phyloP scores from a whole-genome alignment of 2,797 vertebrate genomes.

The Crossoptilon crossoptilon region DNA sequence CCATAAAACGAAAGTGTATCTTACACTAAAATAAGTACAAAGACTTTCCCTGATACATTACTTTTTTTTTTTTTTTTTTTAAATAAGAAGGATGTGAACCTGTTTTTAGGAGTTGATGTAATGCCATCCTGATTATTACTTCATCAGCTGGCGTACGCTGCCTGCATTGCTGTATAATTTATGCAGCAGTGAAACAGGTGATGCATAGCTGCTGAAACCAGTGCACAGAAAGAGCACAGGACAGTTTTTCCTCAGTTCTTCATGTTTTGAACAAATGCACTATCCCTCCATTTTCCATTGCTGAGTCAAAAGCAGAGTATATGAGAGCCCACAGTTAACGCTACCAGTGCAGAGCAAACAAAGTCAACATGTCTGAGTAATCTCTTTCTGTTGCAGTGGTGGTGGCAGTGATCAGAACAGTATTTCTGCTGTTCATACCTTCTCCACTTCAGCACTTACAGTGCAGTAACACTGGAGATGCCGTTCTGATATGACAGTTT shows the following conservation, averaged over 20 bases:
- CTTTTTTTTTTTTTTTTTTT: neutral
- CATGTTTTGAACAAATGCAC: neutral
- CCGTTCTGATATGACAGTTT: fast-evolving
- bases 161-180: fast-evolving
- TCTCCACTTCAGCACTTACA: neutral
- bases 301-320: neutral
- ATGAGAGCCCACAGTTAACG: neutral
- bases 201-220: neutral
- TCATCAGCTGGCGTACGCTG: neutral
- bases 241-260: neutral
- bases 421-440: neutral
- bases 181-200: neutral
- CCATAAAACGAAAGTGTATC: neutral
- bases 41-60: neutral
- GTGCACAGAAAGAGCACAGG: fast-evolving
- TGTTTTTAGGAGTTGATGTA: neutral
- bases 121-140: neutral
- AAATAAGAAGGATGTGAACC: neutral
- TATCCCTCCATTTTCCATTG: neutral
- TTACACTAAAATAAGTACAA: neutral
- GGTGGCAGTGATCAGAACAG: neutral
- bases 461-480: neutral
- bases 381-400: neutral
- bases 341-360: neutral
- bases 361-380: neutral